Evolutionary conservation across 23 tunicate genomes (phyloP).

Genomic region (Trididemnum miniatum): DNA sequence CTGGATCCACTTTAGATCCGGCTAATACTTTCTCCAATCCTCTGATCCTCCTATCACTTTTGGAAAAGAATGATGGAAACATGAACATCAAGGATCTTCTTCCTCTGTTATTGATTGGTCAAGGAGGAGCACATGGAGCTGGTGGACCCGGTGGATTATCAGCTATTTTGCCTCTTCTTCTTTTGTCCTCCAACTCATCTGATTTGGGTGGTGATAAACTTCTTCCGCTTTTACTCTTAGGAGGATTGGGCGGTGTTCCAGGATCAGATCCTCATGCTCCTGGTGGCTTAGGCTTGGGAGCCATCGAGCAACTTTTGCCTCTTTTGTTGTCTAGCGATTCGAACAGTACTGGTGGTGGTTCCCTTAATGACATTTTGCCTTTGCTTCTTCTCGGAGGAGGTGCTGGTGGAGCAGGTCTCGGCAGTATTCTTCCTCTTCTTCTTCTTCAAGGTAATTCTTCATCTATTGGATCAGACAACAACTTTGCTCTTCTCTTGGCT

Average conservation of each 20-base stretch:
- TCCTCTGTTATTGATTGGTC: conserved; percentile 7
- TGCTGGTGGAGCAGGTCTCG: neutral
- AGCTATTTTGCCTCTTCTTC: conserved; percentile 23
- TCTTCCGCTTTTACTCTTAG: conserved; percentile 7
- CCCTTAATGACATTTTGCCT: neutral
- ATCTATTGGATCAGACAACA: neutral
- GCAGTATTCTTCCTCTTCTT: neutral
- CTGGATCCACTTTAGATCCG: neutral
- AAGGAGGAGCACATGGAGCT: neutral
- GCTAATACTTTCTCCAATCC: conserved; percentile 21
- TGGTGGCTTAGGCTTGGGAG: conserved; percentile 1
- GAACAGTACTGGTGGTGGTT: neutral
- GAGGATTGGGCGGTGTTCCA: neutral
- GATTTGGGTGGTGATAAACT: neutral
- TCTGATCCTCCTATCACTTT: conserved; percentile 23
- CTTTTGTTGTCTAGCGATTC: neutral
- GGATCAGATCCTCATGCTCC: neutral
- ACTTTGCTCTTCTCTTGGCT: conserved; percentile 3
- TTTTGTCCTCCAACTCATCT: neutral
- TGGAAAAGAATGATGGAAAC: conserved; percentile 15
- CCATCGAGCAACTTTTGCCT: neutral
- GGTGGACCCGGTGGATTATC: neutral
- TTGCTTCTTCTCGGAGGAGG: conserved; percentile 30
- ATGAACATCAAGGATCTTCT: conserved; percentile 21
- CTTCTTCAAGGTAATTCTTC: neutral